Percentiles rank a stretch among this genome's conserved stretches.
Conservation (phyloP, 2,888 invertebrate species). For the Drepanosiphum platanoidis region DNA sequence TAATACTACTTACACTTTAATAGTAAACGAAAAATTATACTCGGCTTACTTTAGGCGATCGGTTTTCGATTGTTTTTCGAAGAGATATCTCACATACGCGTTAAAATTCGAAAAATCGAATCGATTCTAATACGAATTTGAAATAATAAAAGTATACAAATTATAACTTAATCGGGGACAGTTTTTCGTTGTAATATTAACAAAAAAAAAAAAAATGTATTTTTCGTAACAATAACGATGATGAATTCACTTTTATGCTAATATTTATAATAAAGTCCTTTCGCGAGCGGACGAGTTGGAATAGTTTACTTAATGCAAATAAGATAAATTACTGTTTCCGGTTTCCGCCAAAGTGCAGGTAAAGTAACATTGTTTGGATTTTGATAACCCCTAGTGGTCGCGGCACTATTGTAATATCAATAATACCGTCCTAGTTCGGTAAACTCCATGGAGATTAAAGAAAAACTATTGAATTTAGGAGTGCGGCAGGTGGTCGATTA, state of each 20-base stretch:
- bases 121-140: too few relatives aligned
- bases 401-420: constrained; percentile 14
- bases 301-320: constrained; percentile 33
- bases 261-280: constrained; percentile 28
- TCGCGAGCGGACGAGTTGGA: constrained; percentile 1
- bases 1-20: too few relatives aligned
- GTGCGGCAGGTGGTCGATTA: background rate
- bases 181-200: background rate
- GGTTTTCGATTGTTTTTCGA: too few relatives aligned
- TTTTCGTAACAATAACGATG: constrained; percentile 12
- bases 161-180: background rate
- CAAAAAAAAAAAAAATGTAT: too few relatives aligned
- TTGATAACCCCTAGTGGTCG: constrained; percentile 16
- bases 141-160: background rate
- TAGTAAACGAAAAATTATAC: too few relatives aligned
- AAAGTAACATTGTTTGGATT: constrained; percentile 25
- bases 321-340: constrained; percentile 51
- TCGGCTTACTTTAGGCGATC: too few relatives aligned
- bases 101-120: too few relatives aligned
- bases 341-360: constrained; percentile 29
- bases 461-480: constrained; percentile 15
- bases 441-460: constrained; percentile 29
- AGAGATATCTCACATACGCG: too few relatives aligned
- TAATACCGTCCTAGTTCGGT: background rate
- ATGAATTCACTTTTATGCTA: background rate